These are phyloP conservation scores for Mormyrops attenuatus DNA, from an alignment of 2,797 vertebrate genomes.

Conservation along the genomic window DNA sequence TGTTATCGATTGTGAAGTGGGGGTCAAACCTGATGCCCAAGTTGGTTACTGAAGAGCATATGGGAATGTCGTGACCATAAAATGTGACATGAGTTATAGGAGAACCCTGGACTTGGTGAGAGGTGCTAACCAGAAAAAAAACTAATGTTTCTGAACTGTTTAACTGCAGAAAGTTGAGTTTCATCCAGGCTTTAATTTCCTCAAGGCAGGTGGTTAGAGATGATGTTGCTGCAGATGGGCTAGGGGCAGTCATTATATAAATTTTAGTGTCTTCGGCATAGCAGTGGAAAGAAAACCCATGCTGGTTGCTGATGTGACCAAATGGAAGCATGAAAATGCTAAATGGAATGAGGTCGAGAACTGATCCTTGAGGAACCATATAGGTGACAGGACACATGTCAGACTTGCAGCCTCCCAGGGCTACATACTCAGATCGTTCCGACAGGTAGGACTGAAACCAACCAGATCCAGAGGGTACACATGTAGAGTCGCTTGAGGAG, in stretches of 20 bases:
- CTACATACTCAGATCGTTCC: not conserved
- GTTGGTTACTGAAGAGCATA: not conserved
- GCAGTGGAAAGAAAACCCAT: not conserved
- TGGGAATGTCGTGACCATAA: not conserved
- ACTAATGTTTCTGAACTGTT: not conserved
- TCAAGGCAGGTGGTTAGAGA: not conserved
- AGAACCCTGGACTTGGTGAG: not conserved
- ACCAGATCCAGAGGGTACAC: not conserved
- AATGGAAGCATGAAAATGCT: not conserved
- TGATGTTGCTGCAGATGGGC: not conserved
- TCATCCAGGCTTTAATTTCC: not conserved
- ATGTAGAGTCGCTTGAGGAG: not conserved
- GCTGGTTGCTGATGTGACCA: not conserved
- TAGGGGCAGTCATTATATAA: not conserved
- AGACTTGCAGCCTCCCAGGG: not conserved
- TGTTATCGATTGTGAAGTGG: not conserved
- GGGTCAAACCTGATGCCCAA: not conserved
- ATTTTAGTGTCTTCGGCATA: not conserved
- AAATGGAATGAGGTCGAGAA: not conserved
- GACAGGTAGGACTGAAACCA: not conserved
- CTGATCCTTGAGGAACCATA: not conserved
- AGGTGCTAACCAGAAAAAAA: not conserved
- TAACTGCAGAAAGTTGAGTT: not conserved
- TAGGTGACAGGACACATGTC: not conserved
- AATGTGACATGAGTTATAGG: not conserved